Evolutionary conservation across 2,888 invertebrate species (phyloP).

Genomic region (Drosophila demipolita): DNA sequence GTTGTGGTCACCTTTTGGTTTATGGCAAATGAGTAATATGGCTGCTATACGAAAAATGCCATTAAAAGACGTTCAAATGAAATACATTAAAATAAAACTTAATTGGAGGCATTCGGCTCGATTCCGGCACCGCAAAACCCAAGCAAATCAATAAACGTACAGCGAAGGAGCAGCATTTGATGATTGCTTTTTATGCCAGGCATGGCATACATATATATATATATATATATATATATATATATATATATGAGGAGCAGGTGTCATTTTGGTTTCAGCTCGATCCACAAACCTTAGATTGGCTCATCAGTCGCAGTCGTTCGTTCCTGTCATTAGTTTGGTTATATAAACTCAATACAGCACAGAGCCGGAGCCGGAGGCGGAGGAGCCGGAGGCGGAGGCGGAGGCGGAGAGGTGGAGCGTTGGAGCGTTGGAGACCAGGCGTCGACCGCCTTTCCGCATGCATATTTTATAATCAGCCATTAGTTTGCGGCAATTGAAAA

Average conservation of each 20-base stretch:
- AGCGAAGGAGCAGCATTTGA: constrained; percentile 37
- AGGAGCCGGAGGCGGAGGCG: neutral
- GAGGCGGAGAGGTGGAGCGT: neutral
- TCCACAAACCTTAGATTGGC: constrained; percentile 68
- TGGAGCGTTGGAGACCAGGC: neutral
- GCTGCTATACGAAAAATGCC: constrained; percentile 70
- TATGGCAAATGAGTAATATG: constrained; percentile 78
- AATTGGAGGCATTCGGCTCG: constrained; percentile 71
- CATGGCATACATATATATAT: constrained; percentile 8
- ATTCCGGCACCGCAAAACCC: constrained; percentile 54
- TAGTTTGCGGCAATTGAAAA: constrained; percentile 81
- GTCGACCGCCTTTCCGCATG: constrained; percentile 64
- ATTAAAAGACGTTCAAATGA: constrained; percentile 79
- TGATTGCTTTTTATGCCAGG: constrained; percentile 33
- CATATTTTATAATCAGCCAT: constrained; percentile 79
- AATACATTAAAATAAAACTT: constrained; percentile 80
- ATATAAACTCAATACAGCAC: neutral
- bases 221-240: too few relatives aligned
- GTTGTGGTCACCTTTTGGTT: constrained; percentile 80
- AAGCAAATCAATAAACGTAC: constrained; percentile 72
- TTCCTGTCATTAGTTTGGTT: constrained; percentile 59
- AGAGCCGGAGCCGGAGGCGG: neutral
- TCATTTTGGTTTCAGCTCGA: constrained; percentile 54
- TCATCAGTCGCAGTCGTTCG: constrained; percentile 49
- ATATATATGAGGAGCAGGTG: constrained; percentile 49